Conservation (phyloP, 37 sponge, comb jelly and placozoan species). For the Haliclona indistincta region DNA sequence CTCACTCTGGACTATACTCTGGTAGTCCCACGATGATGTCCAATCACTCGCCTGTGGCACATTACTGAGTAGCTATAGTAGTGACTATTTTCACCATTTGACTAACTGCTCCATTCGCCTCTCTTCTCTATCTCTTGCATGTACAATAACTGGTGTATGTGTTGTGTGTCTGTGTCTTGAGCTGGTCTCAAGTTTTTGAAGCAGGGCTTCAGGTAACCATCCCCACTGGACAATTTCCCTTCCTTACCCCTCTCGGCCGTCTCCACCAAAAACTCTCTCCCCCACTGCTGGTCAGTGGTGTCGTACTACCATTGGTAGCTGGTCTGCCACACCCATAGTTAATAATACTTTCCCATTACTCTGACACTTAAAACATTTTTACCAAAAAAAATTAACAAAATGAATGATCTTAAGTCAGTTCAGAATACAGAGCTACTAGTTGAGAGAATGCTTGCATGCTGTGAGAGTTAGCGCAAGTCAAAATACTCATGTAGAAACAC, state of each 20-base stretch:
- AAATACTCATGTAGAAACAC: constrained; percentile 89
- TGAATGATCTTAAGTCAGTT: neutral
- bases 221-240: neutral
- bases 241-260: neutral
- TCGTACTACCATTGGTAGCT: neutral
- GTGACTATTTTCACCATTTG: neutral
- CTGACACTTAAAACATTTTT: neutral
- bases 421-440: neutral
- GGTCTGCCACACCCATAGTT: neutral
- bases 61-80: neutral
- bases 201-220: constrained; percentile 11
- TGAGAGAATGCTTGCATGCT: neutral
- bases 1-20: constrained; percentile 30
- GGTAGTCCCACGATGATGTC: constrained; percentile 47
- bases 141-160: neutral
- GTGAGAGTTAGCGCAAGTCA: constrained; percentile 34
- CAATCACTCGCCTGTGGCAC: neutral
- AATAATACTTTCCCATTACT: neutral
- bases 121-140: neutral
- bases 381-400: neutral
- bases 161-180: neutral
- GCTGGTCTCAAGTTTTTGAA: neutral
- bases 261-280: too few relatives aligned
- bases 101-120: neutral
- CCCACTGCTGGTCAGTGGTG: neutral